A percentile compares a stretch with the other conserved stretches of the same genome.
Evolutionary conservation across 2,113 vertebrate species (phyloP).

Genomic region (Bostrychus sinensis): DNA sequence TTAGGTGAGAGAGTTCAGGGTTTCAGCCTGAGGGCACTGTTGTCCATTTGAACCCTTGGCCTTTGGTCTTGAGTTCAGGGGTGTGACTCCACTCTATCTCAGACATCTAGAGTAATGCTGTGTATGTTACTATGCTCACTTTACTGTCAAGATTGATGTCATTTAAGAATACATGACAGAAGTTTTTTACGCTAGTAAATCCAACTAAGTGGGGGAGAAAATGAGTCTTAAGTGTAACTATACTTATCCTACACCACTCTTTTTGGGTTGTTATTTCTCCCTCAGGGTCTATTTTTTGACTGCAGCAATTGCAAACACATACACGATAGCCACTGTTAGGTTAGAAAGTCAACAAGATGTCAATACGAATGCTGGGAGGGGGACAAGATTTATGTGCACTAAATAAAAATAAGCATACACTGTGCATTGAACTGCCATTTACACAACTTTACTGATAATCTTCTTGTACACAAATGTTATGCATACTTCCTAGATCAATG

Average conservation of each 20-base stretch:
- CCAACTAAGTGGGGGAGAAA: not conserved
- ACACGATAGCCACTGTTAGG: not conserved
- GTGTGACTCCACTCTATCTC: constrained; percentile 49
- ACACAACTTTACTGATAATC: no score
- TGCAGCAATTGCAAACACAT: not conserved
- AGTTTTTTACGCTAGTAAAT: not conserved
- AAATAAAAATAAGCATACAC: no score
- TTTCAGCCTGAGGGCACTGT: constrained; percentile 42
- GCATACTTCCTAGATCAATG: no score
- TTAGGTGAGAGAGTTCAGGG: constrained; percentile 56
- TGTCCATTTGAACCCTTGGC: constrained; percentile 67
- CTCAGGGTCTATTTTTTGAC: not conserved
- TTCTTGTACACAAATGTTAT: no score
- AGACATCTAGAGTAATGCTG: constrained; percentile 18
- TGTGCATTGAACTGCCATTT: no score
- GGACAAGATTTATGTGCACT: no score
- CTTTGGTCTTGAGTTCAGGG: constrained; percentile 59
- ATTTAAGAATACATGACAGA: not conserved
- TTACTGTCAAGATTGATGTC: not conserved
- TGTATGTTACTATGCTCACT: not conserved
- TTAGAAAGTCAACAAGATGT: not conserved
- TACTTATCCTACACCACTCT: not conserved
- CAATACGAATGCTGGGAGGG: not conserved
- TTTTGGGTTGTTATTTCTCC: not conserved
- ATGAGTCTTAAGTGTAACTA: not conserved